phyloP scores from a whole-genome alignment of 2,888 invertebrate genomes.

The Trachelus iudaicus region DNA sequence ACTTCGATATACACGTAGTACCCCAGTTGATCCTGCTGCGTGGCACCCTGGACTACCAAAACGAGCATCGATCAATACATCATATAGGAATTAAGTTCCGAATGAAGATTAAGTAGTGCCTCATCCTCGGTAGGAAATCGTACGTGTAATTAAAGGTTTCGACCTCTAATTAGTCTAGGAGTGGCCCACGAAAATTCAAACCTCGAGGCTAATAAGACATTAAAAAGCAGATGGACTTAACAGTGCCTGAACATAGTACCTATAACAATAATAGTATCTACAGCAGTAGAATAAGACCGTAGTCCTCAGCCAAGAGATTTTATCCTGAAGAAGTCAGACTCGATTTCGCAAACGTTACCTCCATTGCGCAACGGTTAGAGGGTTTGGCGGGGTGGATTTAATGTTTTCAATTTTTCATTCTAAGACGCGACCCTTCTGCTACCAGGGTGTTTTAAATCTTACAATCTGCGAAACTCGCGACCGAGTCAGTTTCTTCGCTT shows the following conservation, averaged over 20 bases:
- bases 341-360: background rate
- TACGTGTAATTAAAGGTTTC: constrained; percentile 20
- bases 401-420: constrained; percentile 32
- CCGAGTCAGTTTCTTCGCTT: constrained; percentile 6
- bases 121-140: background rate
- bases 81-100: background rate
- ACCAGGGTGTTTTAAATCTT: constrained; percentile 29
- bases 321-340: background rate
- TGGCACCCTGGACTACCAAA: background rate
- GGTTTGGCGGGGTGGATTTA: constrained; percentile 5
- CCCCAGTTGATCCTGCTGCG: background rate
- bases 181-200: background rate
- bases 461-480: constrained; percentile 32
- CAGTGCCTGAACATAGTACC: background rate
- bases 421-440: constrained; percentile 15
- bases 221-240: background rate
- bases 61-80: background rate
- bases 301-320: background rate
- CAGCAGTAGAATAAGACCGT: background rate
- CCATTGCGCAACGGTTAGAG: background rate
- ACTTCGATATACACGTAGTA: background rate
- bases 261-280: background rate
- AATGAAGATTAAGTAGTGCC: background rate
- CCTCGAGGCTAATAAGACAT: background rate
- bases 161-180: constrained; percentile 10